Percentiles rank a stretch among this genome's conserved stretches.
phyloP scores from a whole-genome alignment of 1,140 invertebrate species.

The Diachasma alloeum region DNA sequence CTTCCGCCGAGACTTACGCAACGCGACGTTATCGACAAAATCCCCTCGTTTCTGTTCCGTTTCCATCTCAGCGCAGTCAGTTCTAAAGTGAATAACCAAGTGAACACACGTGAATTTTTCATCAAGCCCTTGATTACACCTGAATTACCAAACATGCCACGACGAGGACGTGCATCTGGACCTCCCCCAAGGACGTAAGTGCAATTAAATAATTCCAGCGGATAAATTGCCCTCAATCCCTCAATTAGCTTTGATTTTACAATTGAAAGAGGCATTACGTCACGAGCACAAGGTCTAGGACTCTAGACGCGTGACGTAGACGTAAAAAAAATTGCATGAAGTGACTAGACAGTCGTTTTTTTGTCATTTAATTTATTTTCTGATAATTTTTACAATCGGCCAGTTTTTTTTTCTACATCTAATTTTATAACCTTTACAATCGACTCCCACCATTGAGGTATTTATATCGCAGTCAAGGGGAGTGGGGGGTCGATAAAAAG shows the following conservation, averaged over 20 bases:
- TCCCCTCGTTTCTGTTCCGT: background rate
- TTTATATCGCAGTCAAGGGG: no score
- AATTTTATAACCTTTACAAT: no score
- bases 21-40: constrained; percentile 21
- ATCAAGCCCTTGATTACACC: background rate
- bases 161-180: constrained; percentile 76
- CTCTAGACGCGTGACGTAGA: constrained; percentile 16
- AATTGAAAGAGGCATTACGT: constrained; percentile 29
- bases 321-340: constrained; percentile 1
- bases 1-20: no score
- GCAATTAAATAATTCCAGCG: constrained; percentile 11
- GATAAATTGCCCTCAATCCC: constrained; percentile 4
- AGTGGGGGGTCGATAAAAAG: no score
- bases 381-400: no score
- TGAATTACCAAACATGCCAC: constrained; percentile 70
- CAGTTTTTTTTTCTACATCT: no score
- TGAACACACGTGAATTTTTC: background rate
- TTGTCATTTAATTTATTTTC: background rate
- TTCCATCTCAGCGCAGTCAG: background rate
- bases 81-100: constrained; percentile 13
- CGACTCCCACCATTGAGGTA: no score
- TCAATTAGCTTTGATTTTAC: background rate
- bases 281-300: constrained; percentile 28
- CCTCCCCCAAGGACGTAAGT: constrained; percentile 70
- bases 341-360: background rate